A percentile compares a stretch with the other conserved stretches of the same genome.
Conservation (phyloP, 2,888 invertebrate species). For the Camponotus fellah region DNA sequence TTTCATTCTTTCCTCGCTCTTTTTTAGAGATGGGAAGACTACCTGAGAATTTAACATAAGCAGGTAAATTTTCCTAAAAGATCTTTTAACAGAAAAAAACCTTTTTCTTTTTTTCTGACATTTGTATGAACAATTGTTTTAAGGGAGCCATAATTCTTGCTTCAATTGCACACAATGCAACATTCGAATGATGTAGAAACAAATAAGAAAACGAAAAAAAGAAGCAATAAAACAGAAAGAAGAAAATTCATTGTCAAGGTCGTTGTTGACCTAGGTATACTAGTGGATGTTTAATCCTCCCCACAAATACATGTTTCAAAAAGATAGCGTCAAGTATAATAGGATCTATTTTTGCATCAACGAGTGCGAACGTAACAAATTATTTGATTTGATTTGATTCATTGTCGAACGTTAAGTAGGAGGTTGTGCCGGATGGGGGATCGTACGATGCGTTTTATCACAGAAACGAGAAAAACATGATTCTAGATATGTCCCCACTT, state of each 20-base stretch:
- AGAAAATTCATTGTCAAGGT: not conserved
- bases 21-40: not conserved
- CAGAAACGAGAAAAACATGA: constrained; percentile 68
- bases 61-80: not conserved
- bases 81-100: not conserved
- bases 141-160: not conserved
- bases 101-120: not conserved
- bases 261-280: not conserved
- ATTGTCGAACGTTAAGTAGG: constrained; percentile 25
- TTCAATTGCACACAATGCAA: not conserved
- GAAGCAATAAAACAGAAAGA: not conserved
- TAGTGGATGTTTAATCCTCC: not conserved
- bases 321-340: not conserved
- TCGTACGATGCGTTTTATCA: constrained; percentile 63
- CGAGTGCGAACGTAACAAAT: not conserved
- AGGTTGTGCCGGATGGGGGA: not conserved
- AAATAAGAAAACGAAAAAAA: no score
- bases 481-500: constrained; percentile 52
- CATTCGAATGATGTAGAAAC: not conserved
- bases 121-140: not conserved
- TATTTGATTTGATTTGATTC: constrained; percentile 12
- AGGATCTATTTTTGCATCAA: constrained; percentile 3
- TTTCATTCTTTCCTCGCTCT: not conserved
- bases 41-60: not conserved
- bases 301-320: not conserved